These are phyloP conservation scores for Mionectes olivaceus DNA, from an alignment of 2,797 vertebrate species.

Conservation along the genomic window DNA sequence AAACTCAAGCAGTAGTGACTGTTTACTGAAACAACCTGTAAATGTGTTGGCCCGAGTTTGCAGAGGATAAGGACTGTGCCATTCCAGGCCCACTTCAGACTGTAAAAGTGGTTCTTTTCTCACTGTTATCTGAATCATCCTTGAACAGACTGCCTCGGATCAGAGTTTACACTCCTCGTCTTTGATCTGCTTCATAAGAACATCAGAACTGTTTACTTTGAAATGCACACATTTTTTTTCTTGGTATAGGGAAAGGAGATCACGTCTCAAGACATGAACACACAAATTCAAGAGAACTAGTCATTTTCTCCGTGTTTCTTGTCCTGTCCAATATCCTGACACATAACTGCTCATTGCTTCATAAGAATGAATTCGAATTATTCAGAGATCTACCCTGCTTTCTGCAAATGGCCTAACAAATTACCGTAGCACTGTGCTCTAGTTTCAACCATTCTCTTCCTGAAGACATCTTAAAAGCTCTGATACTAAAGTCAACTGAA, in stretches of 20 bases:
- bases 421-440: rapidly evolving
- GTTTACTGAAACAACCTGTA: constrained; percentile 54
- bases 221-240: constrained; percentile 54
- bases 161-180: constrained; percentile 24
- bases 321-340: not conserved
- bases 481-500: not conserved
- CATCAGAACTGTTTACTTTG: constrained; percentile 64
- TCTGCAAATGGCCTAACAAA: not conserved
- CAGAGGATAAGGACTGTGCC: constrained; percentile 26
- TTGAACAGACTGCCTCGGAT: constrained; percentile 35
- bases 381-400: not conserved
- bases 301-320: not conserved
- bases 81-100: constrained; percentile 26
- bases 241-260: not conserved
- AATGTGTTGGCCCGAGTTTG: constrained; percentile 57
- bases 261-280: not conserved
- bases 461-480: not conserved
- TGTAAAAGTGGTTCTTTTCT: constrained; percentile 36
- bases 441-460: not conserved
- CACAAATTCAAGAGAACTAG: not conserved
- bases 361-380: not conserved
- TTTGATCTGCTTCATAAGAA: constrained; percentile 72
- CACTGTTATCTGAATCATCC: constrained; percentile 53
- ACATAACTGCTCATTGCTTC: not conserved
- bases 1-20: constrained; percentile 15